Base-by-base conservation (phyloP, 1,140 invertebrate species). In the Colletes latitarsis region DNA sequence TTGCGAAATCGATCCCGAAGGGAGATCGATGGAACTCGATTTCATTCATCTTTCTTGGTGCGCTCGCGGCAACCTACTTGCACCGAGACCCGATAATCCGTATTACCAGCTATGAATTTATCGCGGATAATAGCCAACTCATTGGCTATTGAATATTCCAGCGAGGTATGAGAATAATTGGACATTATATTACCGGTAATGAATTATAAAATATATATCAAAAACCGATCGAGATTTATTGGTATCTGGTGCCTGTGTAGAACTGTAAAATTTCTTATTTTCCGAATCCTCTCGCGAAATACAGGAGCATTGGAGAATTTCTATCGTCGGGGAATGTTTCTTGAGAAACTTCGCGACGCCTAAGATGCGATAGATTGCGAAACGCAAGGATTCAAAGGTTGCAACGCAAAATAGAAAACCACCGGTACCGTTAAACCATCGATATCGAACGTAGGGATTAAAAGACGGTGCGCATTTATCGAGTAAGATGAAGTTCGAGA, bases 401-500 rank as follows among this genome's bases (percentile, higher is more conserved):
- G 6, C 43, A 14, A 52, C 30, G 43, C 39, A 30, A 43, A 17
- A 9, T 10, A n/a, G 10, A 21, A 41, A 52, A 64, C 30, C 17
- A 39, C 46, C 6, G 21, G 60, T 79, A 79, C 70, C 69, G 70
- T 79, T 79, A 73, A 79, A 52, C 43, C 58, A 17, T 52, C 15
- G 58, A 78, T 55, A 72, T 72, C 39, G 72, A 72, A 72, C 41
- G 49, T 55, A 77, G 60, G 70, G 68, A 80, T 85, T 81, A 77
- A 84, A 84, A 84, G 77, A 53, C 75, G 17, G 0, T 41, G 66
- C 66, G 52, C 43, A 57, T 81, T 68, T 62, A 46, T 81, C 62
- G 73, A 64, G 53, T 30, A 41, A n/a, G 68, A 69, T 52, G 68
- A 81, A 53, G 57, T 41, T 15, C 19, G 21, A 55, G 46, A 19